These are phyloP conservation scores for Hirtodrosophila duncani DNA, from an alignment of 2,888 invertebrate species.

Conservation along the genomic window DNA sequence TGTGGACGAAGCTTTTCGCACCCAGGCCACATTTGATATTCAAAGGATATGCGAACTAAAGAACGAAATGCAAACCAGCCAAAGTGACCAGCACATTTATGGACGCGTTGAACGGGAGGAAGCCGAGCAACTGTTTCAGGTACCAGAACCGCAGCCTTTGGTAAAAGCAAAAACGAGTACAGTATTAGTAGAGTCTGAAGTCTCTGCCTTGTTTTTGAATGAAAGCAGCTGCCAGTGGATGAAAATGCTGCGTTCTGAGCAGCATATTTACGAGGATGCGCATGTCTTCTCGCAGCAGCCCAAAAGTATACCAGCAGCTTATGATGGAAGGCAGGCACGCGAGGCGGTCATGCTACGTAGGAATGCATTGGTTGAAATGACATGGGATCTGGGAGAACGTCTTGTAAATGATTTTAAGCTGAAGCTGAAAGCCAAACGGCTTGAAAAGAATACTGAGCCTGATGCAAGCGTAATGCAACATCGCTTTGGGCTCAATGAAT, in stretches of 20 bases:
- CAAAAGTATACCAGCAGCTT: conserved; percentile 75
- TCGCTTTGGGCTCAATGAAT: too few species aligned
- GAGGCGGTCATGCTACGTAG: conserved; percentile 18
- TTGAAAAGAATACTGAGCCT: conserved; percentile 17
- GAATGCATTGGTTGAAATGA: neutral
- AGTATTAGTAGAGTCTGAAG: neutral
- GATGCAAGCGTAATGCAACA: neutral
- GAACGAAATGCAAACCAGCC: conserved; percentile 61
- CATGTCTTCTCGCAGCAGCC: conserved; percentile 62
- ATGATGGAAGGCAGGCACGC: conserved; percentile 30
- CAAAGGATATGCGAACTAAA: conserved; percentile 75
- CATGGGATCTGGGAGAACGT: conserved; percentile 34
- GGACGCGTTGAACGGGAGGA: conserved; percentile 61
- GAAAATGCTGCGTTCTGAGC: conserved; percentile 73
- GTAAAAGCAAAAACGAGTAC: neutral
- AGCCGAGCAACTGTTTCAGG: conserved; percentile 1
- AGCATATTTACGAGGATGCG: conserved; percentile 69
- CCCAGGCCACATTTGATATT: conserved; percentile 76
- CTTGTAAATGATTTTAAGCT: conserved; percentile 75
- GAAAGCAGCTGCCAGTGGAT: conserved; percentile 76
- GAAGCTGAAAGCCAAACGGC: conserved; percentile 63
- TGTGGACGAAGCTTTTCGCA: conserved; percentile 76
- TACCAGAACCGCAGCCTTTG: conserved; percentile 3
- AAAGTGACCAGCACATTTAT: conserved; percentile 76
- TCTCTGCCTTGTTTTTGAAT: conserved; percentile 54